Evolutionary conservation across 35 echinoderm and acorn worm species (phyloP).

Genomic region (Chiridota heheva): DNA sequence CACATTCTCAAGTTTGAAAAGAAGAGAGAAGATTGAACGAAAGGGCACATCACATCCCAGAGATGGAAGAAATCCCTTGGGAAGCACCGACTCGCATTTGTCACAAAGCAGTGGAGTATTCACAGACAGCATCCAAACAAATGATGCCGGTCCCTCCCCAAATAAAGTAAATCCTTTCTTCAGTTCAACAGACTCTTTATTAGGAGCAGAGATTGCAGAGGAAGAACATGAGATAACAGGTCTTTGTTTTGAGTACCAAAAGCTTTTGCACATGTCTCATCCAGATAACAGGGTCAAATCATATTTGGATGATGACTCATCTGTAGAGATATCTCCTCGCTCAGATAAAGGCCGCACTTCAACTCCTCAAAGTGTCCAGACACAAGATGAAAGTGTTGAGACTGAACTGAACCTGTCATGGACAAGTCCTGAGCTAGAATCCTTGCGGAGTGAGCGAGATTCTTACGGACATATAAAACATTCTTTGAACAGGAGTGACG

Average conservation of each 20-base stretch:
- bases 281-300: background rate
- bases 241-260: too few relatives aligned
- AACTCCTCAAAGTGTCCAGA: background rate
- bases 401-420: background rate
- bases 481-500: slow-evolving; percentile 63
- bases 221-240: too few relatives aligned
- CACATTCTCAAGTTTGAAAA: too few relatives aligned
- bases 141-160: background rate
- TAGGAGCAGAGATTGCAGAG: background rate
- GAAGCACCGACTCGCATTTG: slow-evolving; percentile 40
- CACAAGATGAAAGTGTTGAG: background rate
- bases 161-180: background rate
- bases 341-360: background rate
- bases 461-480: slow-evolving; percentile 39
- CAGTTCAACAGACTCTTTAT: slow-evolving; percentile 3
- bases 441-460: slow-evolving; percentile 49
- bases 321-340: background rate
- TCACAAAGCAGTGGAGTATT: slow-evolving; percentile 64
- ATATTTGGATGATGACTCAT: slow-evolving; percentile 2
- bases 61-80: background rate
- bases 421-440: slow-evolving; percentile 51
- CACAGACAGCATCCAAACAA: slow-evolving; percentile 41
- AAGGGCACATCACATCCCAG: too few relatives aligned
- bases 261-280: slow-evolving; percentile 13
- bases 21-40: too few relatives aligned